Evolutionary conservation across 2,113 vertebrate genomes (phyloP), one percentile per base, ranked within the genome.

Genomic region (Orthochromis malagaraziensis): DNA sequence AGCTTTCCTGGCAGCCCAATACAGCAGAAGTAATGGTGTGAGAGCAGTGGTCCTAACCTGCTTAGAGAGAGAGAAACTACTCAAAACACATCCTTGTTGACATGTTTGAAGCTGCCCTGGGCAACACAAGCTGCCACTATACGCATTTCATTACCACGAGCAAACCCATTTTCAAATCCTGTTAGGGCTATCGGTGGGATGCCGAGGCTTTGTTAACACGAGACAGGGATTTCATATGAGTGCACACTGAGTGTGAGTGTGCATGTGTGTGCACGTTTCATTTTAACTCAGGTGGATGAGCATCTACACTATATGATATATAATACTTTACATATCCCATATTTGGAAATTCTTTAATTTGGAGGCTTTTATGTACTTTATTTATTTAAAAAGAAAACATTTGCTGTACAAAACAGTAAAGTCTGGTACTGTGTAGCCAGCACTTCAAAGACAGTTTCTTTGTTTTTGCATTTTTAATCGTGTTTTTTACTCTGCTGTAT

Each of bases 21-120:
- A 9, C 60, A 47, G 57, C 70, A 40, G 14, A 49, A 26, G 85
- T 88, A 45, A 81, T 91, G 51, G 49, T 84, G 45, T 29, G 10
- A 58, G 35, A 86, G 81, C 87, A 92, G 79, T 77, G 81, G 79
- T 86, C 55, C 68, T 90, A 91, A 89, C 84, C 83, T 86, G 89
- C 58, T 91, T 86, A 88, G 84, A 86, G 86, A 88, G 19, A 68
- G 11, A 88, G 85, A 87, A 88, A 89, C 86, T 90, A 70, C 89
- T 92, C 90, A 33, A 83, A 89, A 88, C 92, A 93, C 93, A 94
- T 92, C 87, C 84, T 90, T 88, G 91, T 91, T 94, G 93, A 91
- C 83, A 88, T 92, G 89, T 89, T 80, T 82, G 57, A 89, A 84
- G 75, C 47, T 82, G 85, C 91, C 87, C 57, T 21, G 83, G 85